phyloP scores from a whole-genome alignment of 2,888 invertebrate genomes.

The Platycnemis pennipes region DNA sequence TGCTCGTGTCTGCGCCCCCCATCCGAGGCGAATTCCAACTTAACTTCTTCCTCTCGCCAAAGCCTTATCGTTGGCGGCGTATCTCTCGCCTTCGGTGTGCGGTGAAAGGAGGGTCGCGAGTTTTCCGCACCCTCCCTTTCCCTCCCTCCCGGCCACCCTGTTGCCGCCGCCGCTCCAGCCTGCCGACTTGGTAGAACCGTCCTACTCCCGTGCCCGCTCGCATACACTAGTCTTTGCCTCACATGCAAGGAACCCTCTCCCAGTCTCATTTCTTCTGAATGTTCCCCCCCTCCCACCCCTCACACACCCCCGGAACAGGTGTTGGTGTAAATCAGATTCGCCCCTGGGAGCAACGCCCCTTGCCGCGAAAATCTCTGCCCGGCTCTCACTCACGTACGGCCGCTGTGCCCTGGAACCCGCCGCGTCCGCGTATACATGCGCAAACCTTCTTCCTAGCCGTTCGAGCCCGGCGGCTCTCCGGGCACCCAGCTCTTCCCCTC shows the following conservation, averaged over 20 bases:
- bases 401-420: neutral
- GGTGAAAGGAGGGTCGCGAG: neutral
- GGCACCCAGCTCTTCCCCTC: neutral
- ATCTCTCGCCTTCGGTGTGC: constrained; percentile 48
- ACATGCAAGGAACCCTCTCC: neutral
- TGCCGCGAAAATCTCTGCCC: neutral
- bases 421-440: too few relatives aligned
- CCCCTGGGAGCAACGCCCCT: constrained; percentile 1
- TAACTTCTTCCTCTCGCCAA: constrained; percentile 38
- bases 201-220: too few relatives aligned
- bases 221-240: neutral
- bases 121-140: constrained; percentile 21
- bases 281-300: neutral
- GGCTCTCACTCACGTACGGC: neutral
- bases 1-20: neutral
- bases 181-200: too few relatives aligned
- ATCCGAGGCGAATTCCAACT: neutral
- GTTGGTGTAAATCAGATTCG: constrained; percentile 45
- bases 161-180: neutral
- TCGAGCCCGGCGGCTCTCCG: neutral
- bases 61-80: constrained; percentile 1
- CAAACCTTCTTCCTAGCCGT: too few relatives aligned
- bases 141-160: neutral
- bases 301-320: neutral
- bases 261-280: neutral